Conservation (phyloP, 2,797 vertebrate genomes). For the Poeciliopsis presidionis region DNA sequence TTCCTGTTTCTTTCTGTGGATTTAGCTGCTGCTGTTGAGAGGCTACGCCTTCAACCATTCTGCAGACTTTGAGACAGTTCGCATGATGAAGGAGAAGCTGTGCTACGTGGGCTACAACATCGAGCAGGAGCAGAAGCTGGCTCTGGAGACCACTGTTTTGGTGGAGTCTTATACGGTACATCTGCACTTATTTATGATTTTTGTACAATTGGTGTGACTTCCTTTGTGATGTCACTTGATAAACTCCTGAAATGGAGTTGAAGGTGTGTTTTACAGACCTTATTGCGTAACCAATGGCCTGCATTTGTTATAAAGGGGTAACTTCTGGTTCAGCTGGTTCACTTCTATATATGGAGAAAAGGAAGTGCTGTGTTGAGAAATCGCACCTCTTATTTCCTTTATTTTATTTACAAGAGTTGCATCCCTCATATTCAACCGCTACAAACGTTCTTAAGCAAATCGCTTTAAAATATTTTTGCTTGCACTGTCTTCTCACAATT, state of each 20-base stretch:
- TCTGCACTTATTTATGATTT: neutral
- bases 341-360: neutral
- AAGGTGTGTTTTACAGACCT: conserved; percentile 4
- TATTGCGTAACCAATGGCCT: neutral
- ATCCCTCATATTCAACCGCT: neutral
- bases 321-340: neutral
- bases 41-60: conserved; percentile 89
- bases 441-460: neutral
- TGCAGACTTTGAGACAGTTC: conserved; percentile 87
- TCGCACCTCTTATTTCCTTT: neutral
- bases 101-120: conserved; percentile 89
- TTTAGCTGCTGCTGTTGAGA: conserved; percentile 82
- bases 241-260: neutral
- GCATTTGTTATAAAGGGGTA: neutral
- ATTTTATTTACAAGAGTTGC: neutral
- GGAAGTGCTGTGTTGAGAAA: conserved; percentile 3
- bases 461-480: neutral
- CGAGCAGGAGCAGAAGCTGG: conserved; percentile 86
- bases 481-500: neutral
- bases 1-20: neutral
- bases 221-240: neutral
- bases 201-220: neutral
- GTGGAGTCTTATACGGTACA: conserved; percentile 85
- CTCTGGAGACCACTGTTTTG: conserved; percentile 85
- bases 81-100: conserved; percentile 87